Evolutionary conservation across 1,140 invertebrate species (phyloP).

Genomic region (Oryctes rhinoceros): DNA sequence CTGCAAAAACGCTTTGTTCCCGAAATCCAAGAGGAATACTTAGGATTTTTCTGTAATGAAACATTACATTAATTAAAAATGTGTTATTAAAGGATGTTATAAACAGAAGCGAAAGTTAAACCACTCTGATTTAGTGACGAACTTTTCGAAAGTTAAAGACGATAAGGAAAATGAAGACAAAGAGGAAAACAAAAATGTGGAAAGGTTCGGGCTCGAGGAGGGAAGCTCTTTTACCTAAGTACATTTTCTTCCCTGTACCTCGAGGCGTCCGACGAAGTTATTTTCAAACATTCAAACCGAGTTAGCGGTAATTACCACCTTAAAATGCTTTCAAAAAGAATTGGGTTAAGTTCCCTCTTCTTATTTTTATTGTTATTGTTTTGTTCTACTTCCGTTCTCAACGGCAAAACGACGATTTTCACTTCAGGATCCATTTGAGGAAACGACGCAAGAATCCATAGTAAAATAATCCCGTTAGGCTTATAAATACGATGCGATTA

Average conservation of each 20-base stretch:
- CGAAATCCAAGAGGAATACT: not conserved
- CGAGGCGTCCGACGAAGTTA: slow-evolving; percentile 24
- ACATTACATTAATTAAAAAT: slow-evolving; percentile 7
- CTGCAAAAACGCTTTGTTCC: not conserved
- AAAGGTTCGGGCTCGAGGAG: slow-evolving; percentile 3
- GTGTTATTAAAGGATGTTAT: not conserved
- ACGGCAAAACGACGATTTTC: not conserved
- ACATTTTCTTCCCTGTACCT: slow-evolving; percentile 20
- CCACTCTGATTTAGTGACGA: not conserved
- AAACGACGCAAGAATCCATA: slow-evolving; percentile 1
- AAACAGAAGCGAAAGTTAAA: not conserved
- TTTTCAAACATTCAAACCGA: slow-evolving; percentile 15
- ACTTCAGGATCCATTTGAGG: not conserved
- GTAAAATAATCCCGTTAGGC: not conserved
- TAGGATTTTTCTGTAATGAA: not conserved
- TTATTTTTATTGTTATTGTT: slow-evolving; percentile 33
- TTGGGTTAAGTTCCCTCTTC: not conserved
- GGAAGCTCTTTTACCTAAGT: slow-evolving; percentile 6
- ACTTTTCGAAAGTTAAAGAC: not conserved
- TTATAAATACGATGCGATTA: not conserved
- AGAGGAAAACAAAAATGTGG: slow-evolving; percentile 27
- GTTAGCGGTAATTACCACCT: slow-evolving; percentile 35
- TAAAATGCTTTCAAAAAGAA: slow-evolving; percentile 28
- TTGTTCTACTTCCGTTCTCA: not conserved
- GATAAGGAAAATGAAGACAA: slow-evolving; percentile 1